Evolutionary conservation across 2,113 vertebrate species (phyloP).

Genomic region (Crotophaga sulcirostris): DNA sequence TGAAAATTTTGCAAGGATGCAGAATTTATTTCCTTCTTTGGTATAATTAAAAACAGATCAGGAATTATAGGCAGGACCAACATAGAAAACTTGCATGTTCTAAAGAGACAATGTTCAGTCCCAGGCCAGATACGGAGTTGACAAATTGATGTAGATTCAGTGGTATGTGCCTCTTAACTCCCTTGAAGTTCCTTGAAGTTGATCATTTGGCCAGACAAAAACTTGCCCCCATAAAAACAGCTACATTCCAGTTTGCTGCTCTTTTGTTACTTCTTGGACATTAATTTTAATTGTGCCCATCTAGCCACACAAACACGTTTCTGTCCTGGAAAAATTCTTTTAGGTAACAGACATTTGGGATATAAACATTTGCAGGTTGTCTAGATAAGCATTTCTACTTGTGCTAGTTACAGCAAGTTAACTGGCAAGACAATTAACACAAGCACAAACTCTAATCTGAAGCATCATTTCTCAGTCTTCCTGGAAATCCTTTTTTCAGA

Average conservation of each 20-base stretch:
- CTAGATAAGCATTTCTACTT: neutral
- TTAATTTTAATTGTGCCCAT: neutral
- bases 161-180: neutral
- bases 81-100: neutral
- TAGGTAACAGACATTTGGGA: neutral
- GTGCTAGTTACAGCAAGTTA: neutral
- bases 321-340: neutral
- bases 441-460: neutral
- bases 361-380: neutral
- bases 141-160: neutral
- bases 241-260: neutral
- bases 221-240: neutral
- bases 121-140: neutral
- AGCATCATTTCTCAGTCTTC: neutral
- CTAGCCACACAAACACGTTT: neutral
- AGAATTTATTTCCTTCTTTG: slow-evolving; percentile 47
- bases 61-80: neutral
- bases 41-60: slow-evolving; percentile 18
- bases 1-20: slow-evolving; percentile 43
- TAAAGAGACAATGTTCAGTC: neutral
- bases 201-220: neutral
- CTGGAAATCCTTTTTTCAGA: neutral
- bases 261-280: neutral
- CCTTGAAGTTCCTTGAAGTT: neutral
- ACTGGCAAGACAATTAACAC: neutral